A percentile compares a stretch with the other conserved stretches of the same genome.
phyloP scores from a whole-genome alignment of 2,113 vertebrate genomes.

The Saccopteryx leptura region DNA sequence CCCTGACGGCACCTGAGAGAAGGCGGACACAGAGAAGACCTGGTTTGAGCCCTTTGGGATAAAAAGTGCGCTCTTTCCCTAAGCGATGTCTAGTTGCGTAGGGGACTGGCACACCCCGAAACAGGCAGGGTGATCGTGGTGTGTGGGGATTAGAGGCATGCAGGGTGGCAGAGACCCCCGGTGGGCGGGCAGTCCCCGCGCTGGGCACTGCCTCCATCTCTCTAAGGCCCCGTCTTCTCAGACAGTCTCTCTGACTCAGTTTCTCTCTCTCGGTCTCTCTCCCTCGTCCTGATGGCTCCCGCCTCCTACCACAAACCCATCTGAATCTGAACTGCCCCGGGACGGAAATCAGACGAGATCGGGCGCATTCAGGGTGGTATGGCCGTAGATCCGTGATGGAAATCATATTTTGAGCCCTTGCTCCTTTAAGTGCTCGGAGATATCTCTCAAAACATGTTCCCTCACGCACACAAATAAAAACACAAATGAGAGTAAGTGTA shows the following conservation, averaged over 20 bases:
- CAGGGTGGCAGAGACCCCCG: neutral
- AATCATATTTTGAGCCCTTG: neutral
- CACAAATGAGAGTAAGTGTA: neutral
- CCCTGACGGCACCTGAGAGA: rapidly evolving
- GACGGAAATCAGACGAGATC: too few relatives aligned
- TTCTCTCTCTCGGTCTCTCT: neutral
- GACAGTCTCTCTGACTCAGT: neutral
- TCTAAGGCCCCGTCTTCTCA: neutral
- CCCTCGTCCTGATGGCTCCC: neutral
- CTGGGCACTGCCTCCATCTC: rapidly evolving
- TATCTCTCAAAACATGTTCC: neutral
- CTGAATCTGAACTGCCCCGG: neutral
- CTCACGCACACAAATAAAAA: neutral
- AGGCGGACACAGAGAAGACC: neutral
- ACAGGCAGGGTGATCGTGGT: neutral
- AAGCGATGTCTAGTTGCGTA: neutral
- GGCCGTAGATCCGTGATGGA: neutral
- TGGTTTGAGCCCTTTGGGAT: neutral
- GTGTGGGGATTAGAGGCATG: neutral
- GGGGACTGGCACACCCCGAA: neutral
- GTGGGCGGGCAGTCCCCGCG: neutral
- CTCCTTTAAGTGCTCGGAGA: neutral
- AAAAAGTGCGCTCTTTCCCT: neutral
- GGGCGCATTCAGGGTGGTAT: too few relatives aligned
- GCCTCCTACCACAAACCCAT: rapidly evolving